Evolutionary conservation across 1,140 invertebrate species (phyloP), one percentile per base, ranked within the genome.

Genomic region (Marisa cornuarietis): DNA sequence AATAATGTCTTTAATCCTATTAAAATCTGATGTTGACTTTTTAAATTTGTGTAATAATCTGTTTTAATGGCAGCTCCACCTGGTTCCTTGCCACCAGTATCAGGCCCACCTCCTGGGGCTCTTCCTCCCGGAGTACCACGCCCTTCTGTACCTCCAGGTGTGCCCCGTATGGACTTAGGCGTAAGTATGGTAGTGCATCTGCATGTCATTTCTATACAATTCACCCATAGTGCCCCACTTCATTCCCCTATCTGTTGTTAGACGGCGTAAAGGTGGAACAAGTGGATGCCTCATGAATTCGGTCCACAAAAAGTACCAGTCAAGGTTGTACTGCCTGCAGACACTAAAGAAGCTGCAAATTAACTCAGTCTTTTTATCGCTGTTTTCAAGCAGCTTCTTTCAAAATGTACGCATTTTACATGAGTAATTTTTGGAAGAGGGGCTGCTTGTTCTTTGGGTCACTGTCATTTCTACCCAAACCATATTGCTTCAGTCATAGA

Each of bases 131-230:
- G 90, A 87, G 92, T 92, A 66, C 83, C 76, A 49, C 83, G 81
- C 92, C 51, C 92, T 18, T 71, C 82, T 65, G 84, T 92, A 24
- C 94, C 94, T 14, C 94, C 94, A 94, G 89, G 94, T 93, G 91
- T 54, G 93, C 87, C 63, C 93, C 94, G 78, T 92, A 93, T 81
- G 93, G 93, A 58, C 66, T 83, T 82, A 73, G 82, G 69, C 83
- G 82, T 83, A 26, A 42, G 58, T 49, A 13, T 52, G 14, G 6
- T 22, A 18, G 13, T 5, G 18, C 20, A 76, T 24, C 16, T 42
- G 6, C 31, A 42, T 42, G 31, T 42, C 31, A 42, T 42, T 42
- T 42, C 31, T 42, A 6, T 42, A 42, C 31, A 42, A 4, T 42
- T 42, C 6, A 6, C 31, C 31, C 31, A 42, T 42, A 42, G 31